phyloP scores from a whole-genome alignment of 1,140 invertebrate species.

The Vanessa atalanta region DNA sequence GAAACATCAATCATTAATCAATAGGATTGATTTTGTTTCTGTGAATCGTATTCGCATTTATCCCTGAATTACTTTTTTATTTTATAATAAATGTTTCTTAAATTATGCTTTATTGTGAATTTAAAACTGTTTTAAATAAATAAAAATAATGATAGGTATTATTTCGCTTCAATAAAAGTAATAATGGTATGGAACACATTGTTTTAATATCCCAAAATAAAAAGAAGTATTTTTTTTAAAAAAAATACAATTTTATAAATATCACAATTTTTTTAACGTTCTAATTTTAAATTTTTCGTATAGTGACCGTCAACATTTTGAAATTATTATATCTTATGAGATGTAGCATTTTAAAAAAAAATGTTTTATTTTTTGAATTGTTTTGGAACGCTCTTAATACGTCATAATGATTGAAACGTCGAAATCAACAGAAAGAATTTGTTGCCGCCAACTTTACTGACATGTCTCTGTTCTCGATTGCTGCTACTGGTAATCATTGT shows the following conservation, averaged over 20 bases:
- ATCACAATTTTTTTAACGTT: too few species aligned
- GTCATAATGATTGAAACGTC: constrained; percentile 17
- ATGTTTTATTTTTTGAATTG: not conserved
- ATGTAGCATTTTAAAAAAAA: not conserved
- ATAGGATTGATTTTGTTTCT: not conserved
- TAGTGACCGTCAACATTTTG: too few species aligned
- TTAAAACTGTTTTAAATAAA: too few species aligned
- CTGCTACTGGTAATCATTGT: not conserved
- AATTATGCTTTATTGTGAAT: too few species aligned
- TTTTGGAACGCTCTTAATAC: constrained; percentile 8
- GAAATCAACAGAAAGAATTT: constrained; percentile 36
- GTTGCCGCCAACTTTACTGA: constrained; percentile 37
- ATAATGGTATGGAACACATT: too few species aligned
- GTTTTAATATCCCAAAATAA: too few species aligned
- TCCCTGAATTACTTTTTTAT: not conserved
- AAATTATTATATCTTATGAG: too few species aligned
- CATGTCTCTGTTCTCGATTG: not conserved
- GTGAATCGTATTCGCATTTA: not conserved
- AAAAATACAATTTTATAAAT: too few species aligned
- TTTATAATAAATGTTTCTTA: not conserved
- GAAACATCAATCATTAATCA: constrained; percentile 23
- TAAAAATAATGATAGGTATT: not conserved
- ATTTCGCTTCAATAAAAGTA: too few species aligned
- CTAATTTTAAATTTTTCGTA: too few species aligned
- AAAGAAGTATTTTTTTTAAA: too few species aligned